Evolutionary conservation across 2,797 vertebrate genomes (phyloP).

Genomic region (Myotis planiceps): DNA sequence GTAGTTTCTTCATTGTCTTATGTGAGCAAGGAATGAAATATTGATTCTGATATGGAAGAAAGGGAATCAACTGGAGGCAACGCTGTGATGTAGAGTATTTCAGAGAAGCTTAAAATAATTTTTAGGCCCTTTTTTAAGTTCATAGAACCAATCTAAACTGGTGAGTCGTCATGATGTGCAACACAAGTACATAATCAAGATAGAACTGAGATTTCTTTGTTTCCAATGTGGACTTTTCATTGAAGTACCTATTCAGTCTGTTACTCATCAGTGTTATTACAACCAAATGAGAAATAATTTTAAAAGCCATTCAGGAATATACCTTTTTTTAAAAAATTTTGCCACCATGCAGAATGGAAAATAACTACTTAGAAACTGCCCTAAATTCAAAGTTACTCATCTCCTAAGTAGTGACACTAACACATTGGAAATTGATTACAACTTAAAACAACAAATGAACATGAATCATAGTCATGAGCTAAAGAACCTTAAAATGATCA

Average conservation of each 20-base stretch:
- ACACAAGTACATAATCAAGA: slow-evolving; percentile 43
- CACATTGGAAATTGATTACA: neutral
- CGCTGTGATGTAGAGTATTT: neutral
- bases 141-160: neutral
- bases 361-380: slow-evolving; percentile 1
- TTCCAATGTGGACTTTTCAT: slow-evolving; percentile 32
- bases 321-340: neutral
- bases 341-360: neutral
- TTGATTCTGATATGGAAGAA: neutral
- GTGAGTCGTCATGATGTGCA: neutral
- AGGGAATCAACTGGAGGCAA: neutral
- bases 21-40: neutral
- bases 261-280: slow-evolving; percentile 50
- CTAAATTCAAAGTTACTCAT: slow-evolving; percentile 10
- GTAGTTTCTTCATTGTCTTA: neutral
- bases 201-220: neutral
- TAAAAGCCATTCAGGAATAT: slow-evolving; percentile 21
- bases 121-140: neutral
- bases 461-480: neutral
- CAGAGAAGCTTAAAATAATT: neutral
- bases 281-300: slow-evolving; percentile 54
- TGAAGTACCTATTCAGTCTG: slow-evolving; percentile 26
- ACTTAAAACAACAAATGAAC: neutral
- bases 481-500: neutral
- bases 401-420: neutral